These are phyloP conservation scores for Liparis tanakae DNA, from an alignment of 2,797 vertebrate species.

Conservation along the genomic window DNA sequence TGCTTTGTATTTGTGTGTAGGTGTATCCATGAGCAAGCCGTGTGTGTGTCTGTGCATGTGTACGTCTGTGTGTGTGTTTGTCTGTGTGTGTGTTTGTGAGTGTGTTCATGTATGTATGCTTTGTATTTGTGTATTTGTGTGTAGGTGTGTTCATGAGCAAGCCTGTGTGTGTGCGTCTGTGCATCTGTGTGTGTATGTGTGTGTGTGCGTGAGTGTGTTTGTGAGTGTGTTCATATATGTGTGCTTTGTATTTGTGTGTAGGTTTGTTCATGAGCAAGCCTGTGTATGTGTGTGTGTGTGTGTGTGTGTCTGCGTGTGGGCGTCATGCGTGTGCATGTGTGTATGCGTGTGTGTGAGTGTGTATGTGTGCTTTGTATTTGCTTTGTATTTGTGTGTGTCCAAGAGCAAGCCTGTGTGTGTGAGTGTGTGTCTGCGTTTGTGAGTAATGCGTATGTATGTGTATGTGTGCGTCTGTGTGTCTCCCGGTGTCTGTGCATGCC, in stretches of 20 bases:
- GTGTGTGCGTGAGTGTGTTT: constrained; percentile 35
- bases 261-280: constrained; percentile 4
- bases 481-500: constrained; percentile 6
- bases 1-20: constrained; percentile 5
- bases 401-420: not conserved
- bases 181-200: constrained; percentile 23
- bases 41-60: constrained; percentile 39
- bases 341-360: not conserved
- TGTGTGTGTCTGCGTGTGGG: constrained; percentile 11
- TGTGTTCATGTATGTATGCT: constrained; percentile 56
- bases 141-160: constrained; percentile 15
- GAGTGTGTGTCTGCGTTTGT: constrained; percentile 8
- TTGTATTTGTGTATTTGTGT: no score
- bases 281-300: constrained; percentile 15
- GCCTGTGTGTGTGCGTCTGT: not conserved
- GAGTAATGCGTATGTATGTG: constrained; percentile 12
- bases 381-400: constrained; percentile 9
- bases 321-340: not conserved
- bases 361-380: constrained; percentile 57
- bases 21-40: constrained; percentile 12
- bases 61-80: constrained; percentile 33
- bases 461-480: constrained; percentile 36
- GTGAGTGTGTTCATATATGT: constrained; percentile 43
- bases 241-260: constrained; percentile 15
- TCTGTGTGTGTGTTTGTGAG: constrained; percentile 15